These are phyloP conservation scores for Keiferia lycopersicella DNA, from an alignment of 2,888 invertebrate species.

Conservation along the genomic window DNA sequence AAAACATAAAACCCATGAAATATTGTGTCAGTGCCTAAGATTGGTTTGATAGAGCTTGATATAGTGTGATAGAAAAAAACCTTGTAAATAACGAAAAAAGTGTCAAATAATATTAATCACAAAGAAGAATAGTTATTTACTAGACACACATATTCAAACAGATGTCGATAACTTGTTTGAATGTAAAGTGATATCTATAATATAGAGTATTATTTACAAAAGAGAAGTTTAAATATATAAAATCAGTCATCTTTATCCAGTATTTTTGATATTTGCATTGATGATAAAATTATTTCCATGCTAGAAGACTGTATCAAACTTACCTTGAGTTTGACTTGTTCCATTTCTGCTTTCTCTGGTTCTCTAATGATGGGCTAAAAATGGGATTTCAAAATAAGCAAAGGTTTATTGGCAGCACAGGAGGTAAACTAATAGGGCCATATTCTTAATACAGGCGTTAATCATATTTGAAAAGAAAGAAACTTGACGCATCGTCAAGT, in stretches of 20 bases:
- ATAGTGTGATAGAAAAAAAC: slow-evolving; percentile 4
- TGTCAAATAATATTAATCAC: slow-evolving; percentile 22
- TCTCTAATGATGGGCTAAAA: slow-evolving; percentile 71
- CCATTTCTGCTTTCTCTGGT: slow-evolving; percentile 60
- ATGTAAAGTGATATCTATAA: slow-evolving; percentile 27
- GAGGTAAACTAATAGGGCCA: background rate
- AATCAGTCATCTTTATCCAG: background rate
- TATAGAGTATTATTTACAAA: slow-evolving; percentile 39
- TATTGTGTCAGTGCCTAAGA: slow-evolving; percentile 24
- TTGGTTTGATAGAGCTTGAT: background rate
- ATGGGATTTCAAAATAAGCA: slow-evolving; percentile 58
- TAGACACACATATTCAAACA: slow-evolving; percentile 51
- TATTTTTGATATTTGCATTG: slow-evolving; percentile 12
- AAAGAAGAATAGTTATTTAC: slow-evolving; percentile 52
- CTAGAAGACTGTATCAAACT: slow-evolving; percentile 46
- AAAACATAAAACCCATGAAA: slow-evolving; percentile 51
- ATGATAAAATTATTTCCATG: slow-evolving; percentile 32
- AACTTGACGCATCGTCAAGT: background rate
- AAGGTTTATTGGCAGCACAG: slow-evolving; percentile 35
- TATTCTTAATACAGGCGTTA: background rate
- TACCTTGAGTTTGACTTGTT: slow-evolving; percentile 74
- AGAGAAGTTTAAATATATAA: slow-evolving; percentile 32
- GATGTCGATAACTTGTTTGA: slow-evolving; percentile 43
- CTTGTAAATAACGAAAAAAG: background rate
- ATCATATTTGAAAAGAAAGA: background rate